Evolutionary conservation across 2,888 invertebrate species (phyloP), one percentile per base, ranked within the genome.

Genomic region (Trilocha varians): DNA sequence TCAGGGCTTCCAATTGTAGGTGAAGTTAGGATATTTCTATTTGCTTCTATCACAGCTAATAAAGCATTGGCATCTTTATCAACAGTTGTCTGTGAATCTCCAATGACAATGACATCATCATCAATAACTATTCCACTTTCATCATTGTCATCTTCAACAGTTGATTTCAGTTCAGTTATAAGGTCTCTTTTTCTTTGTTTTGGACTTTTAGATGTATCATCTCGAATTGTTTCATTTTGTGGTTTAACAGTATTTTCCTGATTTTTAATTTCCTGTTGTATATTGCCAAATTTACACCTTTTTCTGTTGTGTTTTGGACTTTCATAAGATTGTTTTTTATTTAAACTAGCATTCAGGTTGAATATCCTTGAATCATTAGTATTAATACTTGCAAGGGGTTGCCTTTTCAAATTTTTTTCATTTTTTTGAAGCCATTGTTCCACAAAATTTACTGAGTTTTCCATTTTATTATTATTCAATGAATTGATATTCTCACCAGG

Each of bases 31-130:
- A 52, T 50, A 38, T 59, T 56, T 39, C 67, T 50, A 40, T 70
- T 65, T 49, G 73, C 73, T 48, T 67, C 57, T 36, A 63, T 44
- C 11, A 83, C 71, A 47, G 75, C 76, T 32, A 70, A 46, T 53
- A 65, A 73, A 42, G 83, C 80, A 33, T 65, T 50, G 52, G 49
- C 60, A 57, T 85, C 84, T 59, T 82, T 84, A 57, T 83, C 59
- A 41, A 52, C 50, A 16, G 40, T 41, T 16, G 48, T 63, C 50
- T 67, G 67, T 36, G 70, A 65, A 43, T 76, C 76, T 52, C 78
- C 65, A 50, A 82, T 73, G 3, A 67, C 48, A 50, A 69, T 8
- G 38, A 40, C 48, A 34, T 74, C 72, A 61, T 74, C 65, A 57
- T 77, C 71, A 44, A 73, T 56, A 44, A 62, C 65, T 47, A 73